phyloP scores from a whole-genome alignment of 2,797 vertebrate genomes.

The Pseudomugil tenellus region DNA sequence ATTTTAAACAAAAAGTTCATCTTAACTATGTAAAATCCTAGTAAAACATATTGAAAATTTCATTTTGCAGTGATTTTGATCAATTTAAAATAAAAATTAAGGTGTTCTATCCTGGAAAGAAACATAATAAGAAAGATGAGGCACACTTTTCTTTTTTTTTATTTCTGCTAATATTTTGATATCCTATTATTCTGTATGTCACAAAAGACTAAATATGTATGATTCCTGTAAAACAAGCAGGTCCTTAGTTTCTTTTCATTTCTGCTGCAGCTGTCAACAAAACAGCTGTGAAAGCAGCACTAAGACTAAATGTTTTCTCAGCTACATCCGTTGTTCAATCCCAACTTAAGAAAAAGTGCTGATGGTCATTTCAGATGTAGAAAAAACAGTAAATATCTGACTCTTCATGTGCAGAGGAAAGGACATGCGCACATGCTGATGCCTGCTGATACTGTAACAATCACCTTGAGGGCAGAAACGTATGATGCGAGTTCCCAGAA shows the following conservation, averaged over 20 bases:
- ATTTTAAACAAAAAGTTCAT: background rate
- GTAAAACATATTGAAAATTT: too few relatives aligned
- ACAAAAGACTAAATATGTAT: background rate
- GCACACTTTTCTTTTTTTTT: too few relatives aligned
- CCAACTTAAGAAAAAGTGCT: background rate
- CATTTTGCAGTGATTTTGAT: background rate
- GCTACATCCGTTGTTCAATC: too few relatives aligned
- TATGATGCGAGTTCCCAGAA: slow-evolving; percentile 18
- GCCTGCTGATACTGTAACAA: slow-evolving; percentile 18
- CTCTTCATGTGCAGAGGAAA: background rate
- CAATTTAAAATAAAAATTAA: too few relatives aligned
- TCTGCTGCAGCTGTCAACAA: background rate
- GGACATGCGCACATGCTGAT: background rate
- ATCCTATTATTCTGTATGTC: background rate
- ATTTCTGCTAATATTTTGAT: background rate
- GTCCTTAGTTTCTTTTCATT: background rate
- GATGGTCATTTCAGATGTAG: background rate
- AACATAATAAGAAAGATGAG: too few relatives aligned
- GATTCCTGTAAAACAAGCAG: background rate
- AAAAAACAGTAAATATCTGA: background rate
- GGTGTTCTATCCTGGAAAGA: too few relatives aligned
- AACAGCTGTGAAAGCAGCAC: too few relatives aligned
- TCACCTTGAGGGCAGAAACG: slow-evolving; percentile 27
- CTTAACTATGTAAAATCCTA: background rate
- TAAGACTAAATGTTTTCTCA: too few relatives aligned